Evolutionary conservation across 1,140 invertebrate genomes (phyloP), one percentile per base, ranked within the genome.

Genomic region (Dolichoris vasculosae): DNA sequence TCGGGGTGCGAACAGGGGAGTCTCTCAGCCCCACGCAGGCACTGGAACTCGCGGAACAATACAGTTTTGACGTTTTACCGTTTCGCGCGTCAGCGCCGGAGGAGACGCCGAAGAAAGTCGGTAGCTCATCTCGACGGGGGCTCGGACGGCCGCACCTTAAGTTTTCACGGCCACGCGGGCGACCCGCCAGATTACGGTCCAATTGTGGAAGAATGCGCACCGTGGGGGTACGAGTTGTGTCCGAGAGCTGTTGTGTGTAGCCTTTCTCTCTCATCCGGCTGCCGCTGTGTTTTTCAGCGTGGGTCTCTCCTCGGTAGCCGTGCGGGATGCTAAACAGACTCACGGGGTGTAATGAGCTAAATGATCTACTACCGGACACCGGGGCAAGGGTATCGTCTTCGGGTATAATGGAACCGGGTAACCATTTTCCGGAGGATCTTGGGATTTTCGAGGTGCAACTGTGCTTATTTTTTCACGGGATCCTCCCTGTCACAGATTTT

Each of bases 161-260:
- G 35, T 81, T 81, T 81, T 81, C 79, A 82, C 69, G 46, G 69
- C 67, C 67, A 82, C 67, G 80, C 30, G 64, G 78, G 86, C 86
- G 77, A 87, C 86, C 81, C 88, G 87, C 86, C 88, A 88, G 86
- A 89, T 88, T 88, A 88, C 87, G 85, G 87, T 71, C 83, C 86
- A 87, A 89, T 88, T 88, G 88, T 84, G 85, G 87, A 88, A 86
- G 69, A 73, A 88, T 48, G 69, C 80, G 80, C 81, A 23, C 59
- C 69, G 32, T 51, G 81, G 69, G 64, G 63, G 63, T 73, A 59
- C 55, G 20, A 26, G 3, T 26, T 26, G 23, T 13, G 55, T 4
- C 43, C n/a, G n/a, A n/a, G n/a, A n/a, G n/a, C n/a, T n/a, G n/a
- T n/a, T n/a, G n/a, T n/a, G 23, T 26, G 3, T 26, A 59, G 23